Evolutionary conservation across 2,113 vertebrate genomes (phyloP).

Genomic region (Porphyrio hochstetteri): DNA sequence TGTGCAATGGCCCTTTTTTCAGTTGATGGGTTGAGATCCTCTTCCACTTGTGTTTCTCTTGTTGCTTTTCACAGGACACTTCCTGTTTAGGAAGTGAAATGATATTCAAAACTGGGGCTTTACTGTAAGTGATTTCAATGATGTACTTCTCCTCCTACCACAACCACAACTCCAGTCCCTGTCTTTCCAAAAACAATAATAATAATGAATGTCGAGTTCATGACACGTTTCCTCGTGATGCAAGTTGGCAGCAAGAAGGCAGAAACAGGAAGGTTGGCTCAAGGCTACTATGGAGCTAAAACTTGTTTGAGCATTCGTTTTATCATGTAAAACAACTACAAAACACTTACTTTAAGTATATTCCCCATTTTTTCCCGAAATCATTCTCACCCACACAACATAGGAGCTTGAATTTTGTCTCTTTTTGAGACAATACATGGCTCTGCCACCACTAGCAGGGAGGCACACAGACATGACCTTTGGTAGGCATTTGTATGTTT

Average conservation of each 20-base stretch:
- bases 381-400: not conserved
- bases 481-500: not conserved
- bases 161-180: slow-evolving; percentile 12
- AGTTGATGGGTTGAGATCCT: not conserved
- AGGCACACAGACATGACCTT: not conserved
- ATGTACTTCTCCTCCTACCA: slow-evolving; percentile 24
- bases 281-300: not conserved
- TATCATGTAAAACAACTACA: not conserved
- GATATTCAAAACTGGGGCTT: slow-evolving; percentile 33
- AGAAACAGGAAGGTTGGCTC: slow-evolving; percentile 26
- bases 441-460: not conserved
- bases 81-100: slow-evolving; percentile 56
- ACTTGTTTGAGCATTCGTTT: not conserved
- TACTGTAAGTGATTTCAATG: slow-evolving; percentile 59
- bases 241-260: slow-evolving; percentile 10
- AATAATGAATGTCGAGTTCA: slow-evolving; percentile 23
- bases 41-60: not conserved
- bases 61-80: not conserved
- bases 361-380: not conserved
- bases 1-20: not conserved
- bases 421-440: not conserved
- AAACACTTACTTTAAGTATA: not conserved
- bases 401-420: not conserved
- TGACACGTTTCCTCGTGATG: not conserved
- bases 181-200: slow-evolving; percentile 42